A percentile compares a stretch with the other conserved stretches of the same genome.
Conservation (phyloP, 2,113 vertebrate genomes). For the Ranitomeya variabilis region DNA sequence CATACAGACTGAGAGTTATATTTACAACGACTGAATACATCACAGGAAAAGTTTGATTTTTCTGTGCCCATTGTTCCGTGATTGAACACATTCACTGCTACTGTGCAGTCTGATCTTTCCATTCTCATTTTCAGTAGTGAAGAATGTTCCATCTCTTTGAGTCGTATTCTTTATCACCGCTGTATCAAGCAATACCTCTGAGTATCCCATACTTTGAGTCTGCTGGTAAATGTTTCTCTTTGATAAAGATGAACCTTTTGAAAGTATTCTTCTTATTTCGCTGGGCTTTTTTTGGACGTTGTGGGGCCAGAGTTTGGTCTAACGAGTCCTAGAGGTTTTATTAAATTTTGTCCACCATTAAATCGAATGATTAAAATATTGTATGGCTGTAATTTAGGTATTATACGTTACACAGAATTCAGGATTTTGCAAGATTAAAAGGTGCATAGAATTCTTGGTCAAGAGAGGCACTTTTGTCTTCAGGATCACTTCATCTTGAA, state of each 20-base stretch:
- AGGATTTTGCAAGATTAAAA: slow-evolving; percentile 23
- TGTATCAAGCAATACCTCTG: slow-evolving; percentile 58
- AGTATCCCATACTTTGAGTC: slow-evolving; percentile 55
- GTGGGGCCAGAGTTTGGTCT: slow-evolving; percentile 30
- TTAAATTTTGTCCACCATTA: slow-evolving; percentile 47
- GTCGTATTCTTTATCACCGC: slow-evolving; percentile 53
- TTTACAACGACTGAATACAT: slow-evolving; percentile 51
- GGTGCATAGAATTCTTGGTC: slow-evolving; percentile 9
- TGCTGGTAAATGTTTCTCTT: slow-evolving; percentile 58
- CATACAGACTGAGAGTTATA: slow-evolving; percentile 44
- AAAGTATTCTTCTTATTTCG: slow-evolving; percentile 53
- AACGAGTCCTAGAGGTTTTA: slow-evolving; percentile 49
- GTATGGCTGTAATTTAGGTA: slow-evolving; percentile 3
- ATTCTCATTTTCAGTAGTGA: slow-evolving; percentile 54
- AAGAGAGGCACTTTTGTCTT: slow-evolving; percentile 23
- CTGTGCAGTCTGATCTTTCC: slow-evolving; percentile 54
- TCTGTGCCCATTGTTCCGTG: slow-evolving; percentile 45
- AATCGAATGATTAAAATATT: slow-evolving; percentile 52
- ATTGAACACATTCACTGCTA: slow-evolving; percentile 53
- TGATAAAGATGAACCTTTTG: slow-evolving; percentile 58
- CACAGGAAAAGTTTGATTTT: slow-evolving; percentile 50
- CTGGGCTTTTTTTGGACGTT: slow-evolving; percentile 14
- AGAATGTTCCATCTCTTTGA: slow-evolving; percentile 56
- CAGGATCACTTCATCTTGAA: slow-evolving; percentile 36
- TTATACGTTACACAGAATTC: not conserved